Conservation (phyloP, 2,888 invertebrate species). For the Gasteruption jaculator region DNA sequence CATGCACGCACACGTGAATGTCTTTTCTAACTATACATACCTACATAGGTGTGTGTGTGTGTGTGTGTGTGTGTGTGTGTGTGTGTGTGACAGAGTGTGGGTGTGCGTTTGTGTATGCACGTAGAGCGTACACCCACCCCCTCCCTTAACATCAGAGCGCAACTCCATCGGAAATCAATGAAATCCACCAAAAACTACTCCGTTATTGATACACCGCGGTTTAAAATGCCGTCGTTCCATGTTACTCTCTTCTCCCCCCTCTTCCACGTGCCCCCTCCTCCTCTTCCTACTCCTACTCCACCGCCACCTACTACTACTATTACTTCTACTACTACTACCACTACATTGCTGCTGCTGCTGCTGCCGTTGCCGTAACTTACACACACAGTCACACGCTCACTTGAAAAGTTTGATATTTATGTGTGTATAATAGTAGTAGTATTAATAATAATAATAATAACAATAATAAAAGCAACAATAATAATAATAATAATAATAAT, state of each 20-base stretch:
- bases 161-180: slow-evolving; percentile 47
- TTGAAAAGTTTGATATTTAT: too few species aligned
- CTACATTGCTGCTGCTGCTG: too few species aligned
- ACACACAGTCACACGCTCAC: too few species aligned
- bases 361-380: too few species aligned
- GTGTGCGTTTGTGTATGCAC: not conserved
- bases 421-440: too few species aligned
- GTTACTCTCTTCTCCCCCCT: slow-evolving; percentile 11
- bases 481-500: too few species aligned
- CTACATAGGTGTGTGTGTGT: not conserved
- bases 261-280: not conserved
- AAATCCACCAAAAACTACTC: slow-evolving; percentile 42
- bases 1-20: slow-evolving; percentile 29
- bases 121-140: too few species aligned
- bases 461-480: too few species aligned
- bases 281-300: not conserved
- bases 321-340: too few species aligned
- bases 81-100: not conserved
- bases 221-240: slow-evolving; percentile 35
- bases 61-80: too few species aligned
- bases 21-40: slow-evolving; percentile 8
- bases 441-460: too few species aligned
- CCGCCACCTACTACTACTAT: not conserved
- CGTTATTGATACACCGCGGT: slow-evolving; percentile 44
- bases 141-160: slow-evolving; percentile 32